phyloP scores from a whole-genome alignment of 2,113 vertebrate genomes.

The Carassius auratus region DNA sequence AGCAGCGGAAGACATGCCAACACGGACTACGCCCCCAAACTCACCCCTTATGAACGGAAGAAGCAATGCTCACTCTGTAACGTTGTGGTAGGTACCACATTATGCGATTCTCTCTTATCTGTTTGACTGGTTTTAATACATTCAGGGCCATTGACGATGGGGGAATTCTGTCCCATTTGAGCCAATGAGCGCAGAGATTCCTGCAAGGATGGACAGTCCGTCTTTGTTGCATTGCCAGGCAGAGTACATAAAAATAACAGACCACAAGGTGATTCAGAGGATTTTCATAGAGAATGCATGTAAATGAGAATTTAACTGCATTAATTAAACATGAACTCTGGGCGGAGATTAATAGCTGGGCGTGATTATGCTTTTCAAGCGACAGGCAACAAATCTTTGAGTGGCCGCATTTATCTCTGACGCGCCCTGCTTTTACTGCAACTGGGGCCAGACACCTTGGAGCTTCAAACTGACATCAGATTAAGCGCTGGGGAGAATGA shows the following conservation, averaged over 20 bases:
- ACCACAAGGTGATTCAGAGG: constrained; percentile 64
- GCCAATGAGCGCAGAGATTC: not conserved
- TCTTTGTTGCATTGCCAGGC: constrained; percentile 43
- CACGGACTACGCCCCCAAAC: constrained; percentile 95
- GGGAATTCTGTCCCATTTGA: not conserved
- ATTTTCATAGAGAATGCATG: constrained; percentile 63
- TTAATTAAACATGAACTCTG: constrained; percentile 63
- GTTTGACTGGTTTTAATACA: not conserved
- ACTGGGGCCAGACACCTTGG: constrained; percentile 66
- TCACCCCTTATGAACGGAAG: constrained; percentile 94
- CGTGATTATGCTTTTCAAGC: constrained; percentile 58
- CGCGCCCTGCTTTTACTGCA: constrained; percentile 56
- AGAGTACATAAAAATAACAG: constrained; percentile 48
- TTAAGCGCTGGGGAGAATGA: constrained; percentile 58
- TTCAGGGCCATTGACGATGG: too few relatives aligned
- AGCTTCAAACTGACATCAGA: constrained; percentile 67
- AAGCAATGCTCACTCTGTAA: constrained; percentile 93
- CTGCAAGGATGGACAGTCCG: not conserved
- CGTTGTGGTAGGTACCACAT: constrained; percentile 77
- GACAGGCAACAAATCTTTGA: constrained; percentile 66
- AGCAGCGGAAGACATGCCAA: constrained; percentile 96
- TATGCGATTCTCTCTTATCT: not conserved
- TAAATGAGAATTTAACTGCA: constrained; percentile 72
- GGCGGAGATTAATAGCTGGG: constrained; percentile 63
- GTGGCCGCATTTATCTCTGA: constrained; percentile 65